phyloP scores from a whole-genome alignment of 2,113 vertebrate species.

The Melanocharis versteri region DNA sequence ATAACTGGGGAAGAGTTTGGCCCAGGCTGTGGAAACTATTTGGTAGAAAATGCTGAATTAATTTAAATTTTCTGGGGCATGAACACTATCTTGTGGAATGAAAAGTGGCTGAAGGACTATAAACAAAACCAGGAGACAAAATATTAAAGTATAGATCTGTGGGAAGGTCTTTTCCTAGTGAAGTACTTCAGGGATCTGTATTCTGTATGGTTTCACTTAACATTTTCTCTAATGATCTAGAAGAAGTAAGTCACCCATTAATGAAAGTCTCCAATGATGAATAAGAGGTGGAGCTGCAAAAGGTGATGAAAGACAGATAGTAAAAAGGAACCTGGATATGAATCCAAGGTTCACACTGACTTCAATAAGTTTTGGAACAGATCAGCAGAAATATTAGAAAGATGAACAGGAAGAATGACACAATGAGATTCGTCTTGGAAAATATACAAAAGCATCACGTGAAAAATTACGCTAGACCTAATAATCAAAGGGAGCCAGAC shows the following conservation, averaged over 20 bases:
- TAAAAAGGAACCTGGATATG: neutral
- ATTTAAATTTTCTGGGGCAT: constrained; percentile 34
- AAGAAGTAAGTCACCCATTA: neutral
- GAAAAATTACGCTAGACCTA: neutral
- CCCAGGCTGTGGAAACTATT: neutral
- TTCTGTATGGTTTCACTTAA: constrained; percentile 1
- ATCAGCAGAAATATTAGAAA: neutral
- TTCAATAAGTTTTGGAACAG: neutral
- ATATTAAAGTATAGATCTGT: neutral
- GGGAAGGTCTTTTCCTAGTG: neutral
- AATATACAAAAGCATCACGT: neutral
- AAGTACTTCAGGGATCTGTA: neutral
- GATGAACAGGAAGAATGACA: neutral
- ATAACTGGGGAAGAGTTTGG: neutral
- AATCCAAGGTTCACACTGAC: neutral
- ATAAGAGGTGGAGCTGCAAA: neutral
- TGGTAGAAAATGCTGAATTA: constrained; percentile 34
- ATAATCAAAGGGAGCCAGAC: neutral
- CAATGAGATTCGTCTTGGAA: neutral
- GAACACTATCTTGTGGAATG: constrained; percentile 11
- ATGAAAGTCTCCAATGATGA: neutral
- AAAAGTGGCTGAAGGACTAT: constrained; percentile 21
- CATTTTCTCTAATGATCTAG: neutral
- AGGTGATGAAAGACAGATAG: neutral
- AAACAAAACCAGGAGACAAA: constrained; percentile 46